Conservation (phyloP, 2,888 invertebrate species). For the Lacanobia wlatinum region DNA sequence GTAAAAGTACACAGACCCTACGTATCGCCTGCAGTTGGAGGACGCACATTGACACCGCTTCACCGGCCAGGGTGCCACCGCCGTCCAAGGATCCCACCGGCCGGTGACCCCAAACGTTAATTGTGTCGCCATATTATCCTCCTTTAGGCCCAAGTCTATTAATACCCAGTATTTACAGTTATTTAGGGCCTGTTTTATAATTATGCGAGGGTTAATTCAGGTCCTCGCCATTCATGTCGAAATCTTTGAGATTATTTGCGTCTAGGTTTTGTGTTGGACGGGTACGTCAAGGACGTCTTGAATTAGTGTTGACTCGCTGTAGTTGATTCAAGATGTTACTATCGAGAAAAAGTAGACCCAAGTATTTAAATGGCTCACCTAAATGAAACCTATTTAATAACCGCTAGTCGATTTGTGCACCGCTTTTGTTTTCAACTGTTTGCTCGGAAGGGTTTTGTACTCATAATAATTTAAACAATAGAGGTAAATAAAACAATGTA, state of each 20-base stretch:
- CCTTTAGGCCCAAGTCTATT: slow-evolving; percentile 52
- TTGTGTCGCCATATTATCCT: slow-evolving; percentile 55
- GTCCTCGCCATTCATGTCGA: slow-evolving; percentile 52
- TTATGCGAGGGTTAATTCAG: slow-evolving; percentile 53
- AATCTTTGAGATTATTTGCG: slow-evolving; percentile 42
- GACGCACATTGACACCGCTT: slow-evolving; percentile 43
- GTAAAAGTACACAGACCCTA: slow-evolving; percentile 44
- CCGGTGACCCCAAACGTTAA: slow-evolving; percentile 54
- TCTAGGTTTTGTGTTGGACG: slow-evolving; percentile 44
- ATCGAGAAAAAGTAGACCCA: not conserved
- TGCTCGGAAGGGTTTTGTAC: not conserved
- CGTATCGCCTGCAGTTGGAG: slow-evolving; percentile 34
- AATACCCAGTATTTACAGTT: slow-evolving; percentile 64
- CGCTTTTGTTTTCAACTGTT: too few species aligned
- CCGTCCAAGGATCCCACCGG: slow-evolving; percentile 55
- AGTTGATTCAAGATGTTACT: not conserved
- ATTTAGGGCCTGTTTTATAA: slow-evolving; percentile 61
- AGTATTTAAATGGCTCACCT: not conserved
- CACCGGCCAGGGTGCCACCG: slow-evolving; percentile 3
- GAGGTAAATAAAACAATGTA: slow-evolving; percentile 1
- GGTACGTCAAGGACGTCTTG: not conserved
- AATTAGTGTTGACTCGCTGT: not conserved
- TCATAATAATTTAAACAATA: not conserved
- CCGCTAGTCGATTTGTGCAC: too few species aligned
- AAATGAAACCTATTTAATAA: too few species aligned